Conservation (phyloP, 1,140 invertebrate genomes). For the Orius insidiosus region DNA sequence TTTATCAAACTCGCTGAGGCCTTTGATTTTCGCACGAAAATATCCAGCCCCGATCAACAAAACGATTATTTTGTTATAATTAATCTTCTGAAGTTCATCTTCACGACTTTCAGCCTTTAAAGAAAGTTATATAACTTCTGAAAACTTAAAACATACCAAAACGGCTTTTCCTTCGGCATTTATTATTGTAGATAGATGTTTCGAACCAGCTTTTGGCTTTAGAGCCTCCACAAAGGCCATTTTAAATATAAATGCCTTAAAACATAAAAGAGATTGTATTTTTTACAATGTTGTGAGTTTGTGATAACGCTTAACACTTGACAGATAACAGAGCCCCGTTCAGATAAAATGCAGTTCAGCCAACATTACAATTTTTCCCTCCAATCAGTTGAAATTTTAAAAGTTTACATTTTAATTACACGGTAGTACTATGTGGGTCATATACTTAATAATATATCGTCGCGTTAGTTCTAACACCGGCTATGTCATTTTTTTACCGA, state of each 20-base stretch:
- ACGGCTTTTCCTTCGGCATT: constrained; percentile 20
- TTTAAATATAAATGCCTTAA: background rate
- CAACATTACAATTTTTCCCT: too few species aligned
- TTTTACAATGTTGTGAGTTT: too few species aligned
- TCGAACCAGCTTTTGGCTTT: constrained; percentile 19
- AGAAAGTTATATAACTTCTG: constrained; percentile 2
- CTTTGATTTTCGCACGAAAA: constrained; percentile 85
- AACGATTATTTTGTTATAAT: constrained; percentile 81
- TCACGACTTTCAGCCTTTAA: constrained; percentile 62
- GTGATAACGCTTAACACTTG: too few species aligned
- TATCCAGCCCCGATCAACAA: constrained; percentile 84
- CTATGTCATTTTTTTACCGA: too few species aligned
- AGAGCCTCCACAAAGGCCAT: constrained; percentile 20
- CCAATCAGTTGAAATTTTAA: too few species aligned
- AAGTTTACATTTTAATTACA: too few species aligned
- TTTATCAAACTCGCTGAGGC: constrained; percentile 87
- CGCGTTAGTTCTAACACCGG: too few species aligned
- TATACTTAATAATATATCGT: too few species aligned
- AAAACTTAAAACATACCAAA: constrained; percentile 15
- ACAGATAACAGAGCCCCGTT: too few species aligned
- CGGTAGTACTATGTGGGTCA: too few species aligned
- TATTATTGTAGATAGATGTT: constrained; percentile 19
- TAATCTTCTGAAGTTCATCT: constrained; percentile 81
- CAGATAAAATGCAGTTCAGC: too few species aligned
- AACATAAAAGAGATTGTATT: too few species aligned